Evolutionary conservation across 2,797 vertebrate species (phyloP).

Genomic region (Denticeps clupeoides): DNA sequence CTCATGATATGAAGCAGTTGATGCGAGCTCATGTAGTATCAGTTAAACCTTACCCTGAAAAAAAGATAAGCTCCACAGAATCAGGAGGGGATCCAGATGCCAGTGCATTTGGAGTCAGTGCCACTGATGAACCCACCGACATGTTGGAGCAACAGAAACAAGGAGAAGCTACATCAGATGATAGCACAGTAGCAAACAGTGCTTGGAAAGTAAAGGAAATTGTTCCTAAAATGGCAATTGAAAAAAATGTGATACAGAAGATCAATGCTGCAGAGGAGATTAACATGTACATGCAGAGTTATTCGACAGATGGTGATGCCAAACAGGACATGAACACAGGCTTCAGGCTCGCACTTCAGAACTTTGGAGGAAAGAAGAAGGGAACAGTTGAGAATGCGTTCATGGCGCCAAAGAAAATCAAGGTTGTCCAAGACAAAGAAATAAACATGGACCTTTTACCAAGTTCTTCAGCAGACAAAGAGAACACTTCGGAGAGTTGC

Average conservation of each 20-base stretch:
- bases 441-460: conserved; percentile 12
- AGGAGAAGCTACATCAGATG: conserved; percentile 13
- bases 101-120: no score
- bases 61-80: no score
- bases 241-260: conserved; percentile 49
- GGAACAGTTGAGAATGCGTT: conserved; percentile 21
- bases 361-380: conserved; percentile 39
- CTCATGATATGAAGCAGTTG: no score
- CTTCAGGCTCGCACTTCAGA: conserved; percentile 33
- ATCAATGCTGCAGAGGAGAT: conserved; percentile 47
- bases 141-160: conserved; percentile 29
- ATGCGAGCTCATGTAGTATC: no score
- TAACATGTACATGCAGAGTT: conserved; percentile 37
- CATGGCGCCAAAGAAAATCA: conserved; percentile 38
- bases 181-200: conserved; percentile 3
- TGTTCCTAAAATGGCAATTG: conserved; percentile 29
- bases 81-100: no score
- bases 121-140: conserved; percentile 40
- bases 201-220: conserved; percentile 10
- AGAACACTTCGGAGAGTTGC: no score
- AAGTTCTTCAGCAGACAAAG: conserved; percentile 65
- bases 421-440: conserved; percentile 20
- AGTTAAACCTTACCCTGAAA: no score
- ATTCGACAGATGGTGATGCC: conserved; percentile 25
- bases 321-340: conserved; percentile 35